phyloP scores from a whole-genome alignment of 2,888 invertebrate genomes.

The Thyatira batis region DNA sequence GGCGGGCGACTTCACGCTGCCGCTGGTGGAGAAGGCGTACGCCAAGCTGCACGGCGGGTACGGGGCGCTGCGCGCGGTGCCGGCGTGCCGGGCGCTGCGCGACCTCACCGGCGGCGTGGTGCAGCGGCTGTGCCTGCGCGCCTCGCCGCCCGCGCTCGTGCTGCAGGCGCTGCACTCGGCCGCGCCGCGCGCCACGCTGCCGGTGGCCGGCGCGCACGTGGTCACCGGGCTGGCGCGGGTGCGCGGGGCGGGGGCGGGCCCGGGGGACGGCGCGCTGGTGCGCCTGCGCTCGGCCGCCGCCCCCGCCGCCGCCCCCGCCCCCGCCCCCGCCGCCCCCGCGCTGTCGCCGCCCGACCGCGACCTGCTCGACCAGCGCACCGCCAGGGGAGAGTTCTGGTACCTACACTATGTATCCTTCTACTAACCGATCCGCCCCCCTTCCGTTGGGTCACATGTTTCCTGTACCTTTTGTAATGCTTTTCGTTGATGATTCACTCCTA shows the following conservation, averaged over 20 bases:
- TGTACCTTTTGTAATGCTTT: too few relatives aligned
- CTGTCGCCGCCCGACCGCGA: slow-evolving; percentile 84
- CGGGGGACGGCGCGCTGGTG: slow-evolving; percentile 79
- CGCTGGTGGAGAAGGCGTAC: slow-evolving; percentile 90
- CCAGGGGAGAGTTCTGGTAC: slow-evolving; percentile 46
- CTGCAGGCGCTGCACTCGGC: slow-evolving; percentile 86
- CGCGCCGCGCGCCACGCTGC: slow-evolving; percentile 86
- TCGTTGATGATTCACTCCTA: too few relatives aligned
- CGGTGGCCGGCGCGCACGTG: slow-evolving; percentile 87
- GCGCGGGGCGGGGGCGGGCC: slow-evolving; percentile 72
- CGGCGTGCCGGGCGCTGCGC: slow-evolving; percentile 86
- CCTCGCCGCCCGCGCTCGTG: slow-evolving; percentile 84
- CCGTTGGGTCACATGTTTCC: too few relatives aligned
- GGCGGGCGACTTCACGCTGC: slow-evolving; percentile 87
- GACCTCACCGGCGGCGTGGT: slow-evolving; percentile 89
- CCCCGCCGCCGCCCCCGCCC: slow-evolving; percentile 85
- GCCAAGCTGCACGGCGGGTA: slow-evolving; percentile 90
- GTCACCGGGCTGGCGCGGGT: slow-evolving; percentile 88
- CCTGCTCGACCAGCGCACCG: slow-evolving; percentile 79
- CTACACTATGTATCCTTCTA: too few relatives aligned
- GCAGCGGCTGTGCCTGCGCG: slow-evolving; percentile 86
- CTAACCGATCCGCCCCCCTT: too few relatives aligned
- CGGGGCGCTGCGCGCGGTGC: slow-evolving; percentile 79
- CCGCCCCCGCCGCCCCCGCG: slow-evolving; percentile 87
- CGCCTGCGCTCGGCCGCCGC: slow-evolving; percentile 82